Conservation (phyloP, 2,888 invertebrate species). For the Adela reaumurella region DNA sequence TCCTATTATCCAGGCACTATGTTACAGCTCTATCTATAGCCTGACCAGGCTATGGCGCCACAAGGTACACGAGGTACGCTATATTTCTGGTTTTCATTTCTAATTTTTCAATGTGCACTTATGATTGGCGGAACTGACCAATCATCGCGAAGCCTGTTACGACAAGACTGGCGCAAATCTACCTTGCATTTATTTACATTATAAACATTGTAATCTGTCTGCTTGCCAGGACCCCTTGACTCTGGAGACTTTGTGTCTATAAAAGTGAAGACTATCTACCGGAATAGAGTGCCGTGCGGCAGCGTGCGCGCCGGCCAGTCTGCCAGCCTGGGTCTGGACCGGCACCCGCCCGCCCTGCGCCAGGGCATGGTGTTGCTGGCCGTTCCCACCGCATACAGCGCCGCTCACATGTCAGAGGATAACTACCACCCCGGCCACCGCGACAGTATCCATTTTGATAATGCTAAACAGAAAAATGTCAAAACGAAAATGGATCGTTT, state of each 20-base stretch:
- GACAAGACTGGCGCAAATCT: too few relatives aligned
- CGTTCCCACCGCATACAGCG: conserved; percentile 25
- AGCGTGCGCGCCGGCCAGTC: conserved; percentile 87
- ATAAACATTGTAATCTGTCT: too few relatives aligned
- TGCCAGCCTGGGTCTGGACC: conserved; percentile 74
- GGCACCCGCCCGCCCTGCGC: conserved; percentile 61
- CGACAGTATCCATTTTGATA: conserved; percentile 2
- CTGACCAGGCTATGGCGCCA: too few relatives aligned
- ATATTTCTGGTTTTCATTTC: too few relatives aligned
- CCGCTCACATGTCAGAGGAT: not conserved
- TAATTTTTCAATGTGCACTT: too few relatives aligned
- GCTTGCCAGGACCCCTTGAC: conserved; percentile 69
- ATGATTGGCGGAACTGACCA: too few relatives aligned
- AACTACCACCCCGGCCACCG: not conserved
- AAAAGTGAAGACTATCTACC: conserved; percentile 79
- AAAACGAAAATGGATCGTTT: too few relatives aligned
- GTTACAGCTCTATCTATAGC: too few relatives aligned
- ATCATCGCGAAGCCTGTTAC: too few relatives aligned
- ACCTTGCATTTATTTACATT: too few relatives aligned
- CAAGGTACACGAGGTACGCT: too few relatives aligned
- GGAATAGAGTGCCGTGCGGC: conserved; percentile 88
- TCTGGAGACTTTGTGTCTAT: conserved; percentile 77
- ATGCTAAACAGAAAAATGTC: not conserved
- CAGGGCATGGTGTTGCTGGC: conserved; percentile 84
- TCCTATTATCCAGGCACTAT: too few relatives aligned